These are phyloP conservation scores for Corydoras maculifer DNA, from an alignment of 2,113 vertebrate species.

Conservation along the genomic window DNA sequence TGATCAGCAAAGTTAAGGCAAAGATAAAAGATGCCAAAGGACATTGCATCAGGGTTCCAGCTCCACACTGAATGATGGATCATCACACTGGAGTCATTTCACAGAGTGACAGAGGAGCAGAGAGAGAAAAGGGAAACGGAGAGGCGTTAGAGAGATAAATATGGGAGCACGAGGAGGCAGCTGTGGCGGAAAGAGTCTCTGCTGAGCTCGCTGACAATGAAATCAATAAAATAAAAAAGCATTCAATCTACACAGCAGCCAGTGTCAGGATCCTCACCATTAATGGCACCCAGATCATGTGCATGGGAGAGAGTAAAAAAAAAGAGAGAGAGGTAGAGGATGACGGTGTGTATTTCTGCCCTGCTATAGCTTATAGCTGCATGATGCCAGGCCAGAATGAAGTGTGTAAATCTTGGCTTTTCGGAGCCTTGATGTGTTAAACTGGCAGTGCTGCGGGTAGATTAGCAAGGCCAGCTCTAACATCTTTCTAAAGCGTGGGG, in stretches of 20 bases:
- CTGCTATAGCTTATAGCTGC: conserved; percentile 22
- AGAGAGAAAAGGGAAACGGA: background rate
- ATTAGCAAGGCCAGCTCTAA: conserved; percentile 34
- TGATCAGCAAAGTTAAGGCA: background rate
- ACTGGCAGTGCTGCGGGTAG: conserved; percentile 28
- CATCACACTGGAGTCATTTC: background rate
- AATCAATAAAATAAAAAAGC: conserved; percentile 27
- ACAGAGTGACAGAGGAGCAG: conserved; percentile 10
- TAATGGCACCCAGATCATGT: conserved; percentile 2
- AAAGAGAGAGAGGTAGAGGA: conserved; percentile 6
- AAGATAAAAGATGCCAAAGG: conserved; percentile 16
- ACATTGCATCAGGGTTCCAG: background rate
- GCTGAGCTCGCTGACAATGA: conserved; percentile 33
- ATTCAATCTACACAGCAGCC: conserved; percentile 19
- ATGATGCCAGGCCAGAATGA: conserved; percentile 32
- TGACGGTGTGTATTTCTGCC: conserved; percentile 18
- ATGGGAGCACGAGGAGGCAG: conserved; percentile 10
- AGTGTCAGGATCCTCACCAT: conserved; percentile 3
- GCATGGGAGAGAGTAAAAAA: background rate
- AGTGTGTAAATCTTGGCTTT: conserved; percentile 35
- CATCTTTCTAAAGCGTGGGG: conserved; percentile 17
- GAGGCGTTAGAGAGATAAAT: conserved; percentile 18
- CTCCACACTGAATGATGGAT: conserved; percentile 11
- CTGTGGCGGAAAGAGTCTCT: conserved; percentile 20
- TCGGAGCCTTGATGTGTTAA: conserved; percentile 31